Evolutionary conservation across 2,113 vertebrate genomes (phyloP), one percentile per base, ranked within the genome.

Genomic region (Hemichromis elongatus): DNA sequence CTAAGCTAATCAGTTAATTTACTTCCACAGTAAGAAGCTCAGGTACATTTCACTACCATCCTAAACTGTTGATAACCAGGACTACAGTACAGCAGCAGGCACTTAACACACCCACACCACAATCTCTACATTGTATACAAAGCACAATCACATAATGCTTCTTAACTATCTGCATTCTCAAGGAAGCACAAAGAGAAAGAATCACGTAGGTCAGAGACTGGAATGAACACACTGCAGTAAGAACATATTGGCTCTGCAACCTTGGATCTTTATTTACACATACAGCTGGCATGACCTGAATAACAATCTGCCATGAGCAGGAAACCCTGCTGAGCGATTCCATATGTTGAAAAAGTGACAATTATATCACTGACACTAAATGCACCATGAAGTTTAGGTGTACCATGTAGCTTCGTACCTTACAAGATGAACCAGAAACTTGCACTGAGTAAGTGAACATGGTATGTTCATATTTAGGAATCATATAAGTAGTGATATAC

Each of bases 21-120:
- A 77, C 77, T 50, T 59, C 59, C 55, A 83, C 79, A 54, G 83
- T 78, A 82, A 92, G 86, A 78, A 54, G 84, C 86, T 92, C 79
- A 83, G 75, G 53, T 16, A 26, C 45, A 75, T 90, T 86, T 88
- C 73, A 79, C 83, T 84, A 73, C 24, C 45, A 63, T n/a, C 33
- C n/a, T 35, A 66, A 55, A 79, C 33, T 30, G 28, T 87, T 84
- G 7, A 42, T 50, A 77, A 57, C 28, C 45, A 77, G 79, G 2
- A 83, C 26, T 3, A 10, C 33, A 11, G 28, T 9, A 83, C 37
- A 68, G 37, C 63, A 56, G 47, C 40, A 88, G n/a, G 19, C 53
- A 78, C 50, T 66, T 50, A 77, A 81, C 42, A 47, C 54, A 30
- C 50, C 16, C 47, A 35, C 21, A 61, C 14, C 14, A 52, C 40